Conservation (phyloP, 2,888 invertebrate genomes). For the Meghimatium bilineatum region DNA sequence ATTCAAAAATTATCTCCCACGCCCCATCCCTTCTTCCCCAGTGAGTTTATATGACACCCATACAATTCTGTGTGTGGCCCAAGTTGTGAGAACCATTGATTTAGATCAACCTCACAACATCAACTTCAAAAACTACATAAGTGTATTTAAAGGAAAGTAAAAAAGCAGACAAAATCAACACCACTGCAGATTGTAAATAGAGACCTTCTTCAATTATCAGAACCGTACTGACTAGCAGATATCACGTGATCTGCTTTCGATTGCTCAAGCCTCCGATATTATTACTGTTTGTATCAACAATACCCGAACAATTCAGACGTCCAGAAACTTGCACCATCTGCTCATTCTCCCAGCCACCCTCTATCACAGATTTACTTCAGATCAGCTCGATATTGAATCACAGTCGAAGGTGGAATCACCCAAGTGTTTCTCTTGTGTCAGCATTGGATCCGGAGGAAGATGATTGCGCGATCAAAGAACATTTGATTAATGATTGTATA, state of each 20-base stretch:
- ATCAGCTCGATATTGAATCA: conserved; percentile 13
- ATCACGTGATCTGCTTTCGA: conserved; percentile 1
- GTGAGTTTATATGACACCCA: too few relatives aligned
- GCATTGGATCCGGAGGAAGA: background rate
- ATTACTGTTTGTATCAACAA: conserved; percentile 9
- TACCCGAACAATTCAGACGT: background rate
- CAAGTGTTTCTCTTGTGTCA: background rate
- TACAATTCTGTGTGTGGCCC: too few relatives aligned
- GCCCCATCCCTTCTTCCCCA: too few relatives aligned
- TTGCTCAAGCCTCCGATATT: background rate
- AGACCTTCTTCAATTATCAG: too few relatives aligned
- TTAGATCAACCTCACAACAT: too few relatives aligned
- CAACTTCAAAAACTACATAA: too few relatives aligned
- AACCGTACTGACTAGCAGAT: background rate
- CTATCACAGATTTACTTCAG: background rate
- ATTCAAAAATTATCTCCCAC: too few relatives aligned
- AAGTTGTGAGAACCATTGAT: too few relatives aligned
- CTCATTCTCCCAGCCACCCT: background rate
- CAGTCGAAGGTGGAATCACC: background rate
- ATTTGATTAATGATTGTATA: background rate
- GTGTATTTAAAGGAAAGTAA: too few relatives aligned
- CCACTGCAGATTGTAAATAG: too few relatives aligned
- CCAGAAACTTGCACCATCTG: background rate
- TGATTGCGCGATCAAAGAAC: background rate
- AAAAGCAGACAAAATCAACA: too few relatives aligned